Evolutionary conservation across 2,888 invertebrate genomes (phyloP), one percentile per base, ranked within the genome.

Genomic region (Drosophila pseudotalamancana): DNA sequence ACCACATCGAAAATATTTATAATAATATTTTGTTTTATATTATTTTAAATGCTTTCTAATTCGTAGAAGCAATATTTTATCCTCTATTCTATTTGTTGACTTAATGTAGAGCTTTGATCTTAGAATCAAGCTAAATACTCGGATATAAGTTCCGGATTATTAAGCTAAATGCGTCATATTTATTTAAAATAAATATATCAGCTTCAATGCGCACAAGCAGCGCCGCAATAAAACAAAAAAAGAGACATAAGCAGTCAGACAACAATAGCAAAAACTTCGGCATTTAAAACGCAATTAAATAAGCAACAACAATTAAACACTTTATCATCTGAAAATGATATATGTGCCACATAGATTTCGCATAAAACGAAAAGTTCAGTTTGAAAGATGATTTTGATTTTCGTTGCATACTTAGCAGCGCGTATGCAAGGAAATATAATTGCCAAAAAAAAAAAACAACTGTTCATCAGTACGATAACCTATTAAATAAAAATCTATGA

Each of bases 321-420:
- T 62, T 29, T 32, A 64, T 14, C 35, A 40, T 19, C 40, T 55
- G 21, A 32, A 55, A 59, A 56, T 59, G 32, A 55, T 55, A 51
- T 51, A 43, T 32, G 29, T 23, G 39, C 25, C 29, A 40, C 8
- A 25, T 35, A 29, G 8, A 31, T 14, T 43, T 56, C 27, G 12
- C 16, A 31, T 31, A 42, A 40, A n/a, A 16, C 18, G 25, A 16
- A 14, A 14, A 29, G 5, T 43, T 29, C 11, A 9, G 1, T 29
- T 18, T 12, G 0, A 1, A 18, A 34, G 3, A 25, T 32, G n/a
- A n/a, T 8, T 32, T 0, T 1, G 6, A 32, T 27, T 63, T 76
- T 19, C 34, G 14, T 80, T 77, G 77, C 77, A 75, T 78, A 78
- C 75, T 79, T 78, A 59, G 6, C 34, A 37, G 80, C 62, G 74